These are phyloP conservation scores for Hemicentrotus pulcherrimus DNA, from an alignment of 35 echinoderm and acorn worm species.

Conservation along the genomic window DNA sequence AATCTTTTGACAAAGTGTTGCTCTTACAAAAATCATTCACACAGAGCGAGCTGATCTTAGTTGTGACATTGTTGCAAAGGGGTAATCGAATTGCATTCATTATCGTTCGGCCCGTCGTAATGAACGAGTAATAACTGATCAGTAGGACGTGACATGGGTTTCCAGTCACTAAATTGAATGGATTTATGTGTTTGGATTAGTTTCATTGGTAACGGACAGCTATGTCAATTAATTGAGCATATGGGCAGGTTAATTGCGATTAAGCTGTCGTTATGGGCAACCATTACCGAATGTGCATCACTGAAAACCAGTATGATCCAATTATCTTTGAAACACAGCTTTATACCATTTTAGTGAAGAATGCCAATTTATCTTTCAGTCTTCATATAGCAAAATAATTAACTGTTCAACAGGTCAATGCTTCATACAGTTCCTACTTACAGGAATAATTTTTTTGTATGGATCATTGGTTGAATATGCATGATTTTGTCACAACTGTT, in stretches of 20 bases:
- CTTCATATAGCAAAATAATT: no score
- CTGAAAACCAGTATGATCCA: neutral
- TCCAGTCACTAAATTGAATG: neutral
- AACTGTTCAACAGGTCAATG: no score
- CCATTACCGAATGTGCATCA: neutral
- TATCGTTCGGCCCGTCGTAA: neutral
- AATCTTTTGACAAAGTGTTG: neutral
- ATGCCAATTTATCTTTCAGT: no score
- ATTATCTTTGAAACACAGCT: neutral
- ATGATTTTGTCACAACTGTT: no score
- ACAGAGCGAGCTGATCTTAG: neutral
- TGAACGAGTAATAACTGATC: neutral
- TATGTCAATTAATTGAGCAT: neutral
- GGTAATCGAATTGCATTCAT: neutral
- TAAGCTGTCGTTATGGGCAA: neutral
- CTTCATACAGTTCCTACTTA: no score
- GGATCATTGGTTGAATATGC: no score
- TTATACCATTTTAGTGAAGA: no score
- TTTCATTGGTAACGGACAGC: neutral
- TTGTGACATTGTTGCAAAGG: neutral
- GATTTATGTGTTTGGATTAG: neutral
- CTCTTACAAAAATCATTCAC: neutral
- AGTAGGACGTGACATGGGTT: neutral
- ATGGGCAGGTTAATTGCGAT: neutral
- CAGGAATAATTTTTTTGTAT: no score